Evolutionary conservation across 2,888 invertebrate genomes (phyloP).

Genomic region (Pristionchus arcanus): DNA sequence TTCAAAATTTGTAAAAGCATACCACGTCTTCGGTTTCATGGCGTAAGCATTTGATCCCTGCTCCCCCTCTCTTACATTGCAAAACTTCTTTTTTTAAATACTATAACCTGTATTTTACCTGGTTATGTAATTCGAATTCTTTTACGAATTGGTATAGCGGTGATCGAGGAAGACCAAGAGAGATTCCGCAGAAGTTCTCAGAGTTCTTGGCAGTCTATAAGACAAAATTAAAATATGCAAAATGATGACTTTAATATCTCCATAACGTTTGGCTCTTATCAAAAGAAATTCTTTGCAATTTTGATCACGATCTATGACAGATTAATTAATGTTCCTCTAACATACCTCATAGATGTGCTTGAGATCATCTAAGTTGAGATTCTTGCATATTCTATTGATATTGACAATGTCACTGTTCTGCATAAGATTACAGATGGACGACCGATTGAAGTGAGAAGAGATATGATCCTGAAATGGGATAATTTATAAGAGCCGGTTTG

Average conservation of each 20-base stretch:
- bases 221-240: background rate
- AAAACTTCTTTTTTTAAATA: too few relatives aligned
- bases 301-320: background rate
- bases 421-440: constrained; percentile 11
- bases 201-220: constrained; percentile 15
- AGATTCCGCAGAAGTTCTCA: background rate
- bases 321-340: background rate
- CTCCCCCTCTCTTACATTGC: too few relatives aligned
- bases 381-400: background rate
- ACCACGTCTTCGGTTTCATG: too few relatives aligned
- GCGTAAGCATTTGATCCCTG: too few relatives aligned
- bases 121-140: background rate
- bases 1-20: too few relatives aligned
- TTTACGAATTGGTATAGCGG: background rate
- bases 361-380: background rate
- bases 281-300: too few relatives aligned
- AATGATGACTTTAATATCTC: background rate
- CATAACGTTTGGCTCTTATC: too few relatives aligned
- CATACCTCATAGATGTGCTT: constrained; percentile 25
- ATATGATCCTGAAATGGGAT: background rate
- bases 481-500: background rate
- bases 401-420: constrained; percentile 2
- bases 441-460: background rate
- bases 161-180: background rate
- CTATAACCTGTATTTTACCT: background rate